Evolutionary conservation across 2,797 vertebrate species (phyloP), one percentile per base, ranked within the genome.

Genomic region (Ptychobarbus kaznakovi): DNA sequence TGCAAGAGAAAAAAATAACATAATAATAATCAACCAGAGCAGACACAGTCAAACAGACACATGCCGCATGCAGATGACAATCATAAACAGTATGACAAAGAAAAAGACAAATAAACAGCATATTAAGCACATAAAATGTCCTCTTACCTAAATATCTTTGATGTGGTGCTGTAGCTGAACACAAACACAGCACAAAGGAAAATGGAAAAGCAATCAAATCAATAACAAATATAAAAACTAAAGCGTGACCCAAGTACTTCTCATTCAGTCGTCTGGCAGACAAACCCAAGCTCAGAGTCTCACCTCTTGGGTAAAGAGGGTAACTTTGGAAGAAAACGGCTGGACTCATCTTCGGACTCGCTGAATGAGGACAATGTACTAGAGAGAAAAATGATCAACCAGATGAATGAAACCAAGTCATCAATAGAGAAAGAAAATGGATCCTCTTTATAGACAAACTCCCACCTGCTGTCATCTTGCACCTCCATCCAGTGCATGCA

Each of bases 401-500:
- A 13, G n/a, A 49, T 35, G 0, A 22, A 42, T 65, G 1, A 20
- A 25, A 46, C 8, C 10, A n/a, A 75, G 12, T 70, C 49, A 78
- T 22, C 16, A 66, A 35, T 4, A 28, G 6, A 44, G 3, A 35
- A 66, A 61, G 66, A 85, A 40, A 7, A 53, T 6, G 15, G 1
- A 76, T 44, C 0, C 1, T n/a, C 22, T 22, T 16, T 46, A 46
- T 28, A 4, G 35, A 22, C 25, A 46, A 72, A 81, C 3, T 77
- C 75, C n/a, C 44, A 98, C 98, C 97, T 98, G 95, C 93, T 97
- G 88, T 99, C 97, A 87, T 96, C 97, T n/a, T 95, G 96, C 89
- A 99, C 98, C 92, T 99, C 98, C 97, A 98, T 98, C 98, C 98
- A 99, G 56, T 98, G 96, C 98, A 99, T 99, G 87, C 97, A 99